These are phyloP conservation scores for Cettia cetti DNA, from an alignment of 2,113 vertebrate species.

Conservation along the genomic window DNA sequence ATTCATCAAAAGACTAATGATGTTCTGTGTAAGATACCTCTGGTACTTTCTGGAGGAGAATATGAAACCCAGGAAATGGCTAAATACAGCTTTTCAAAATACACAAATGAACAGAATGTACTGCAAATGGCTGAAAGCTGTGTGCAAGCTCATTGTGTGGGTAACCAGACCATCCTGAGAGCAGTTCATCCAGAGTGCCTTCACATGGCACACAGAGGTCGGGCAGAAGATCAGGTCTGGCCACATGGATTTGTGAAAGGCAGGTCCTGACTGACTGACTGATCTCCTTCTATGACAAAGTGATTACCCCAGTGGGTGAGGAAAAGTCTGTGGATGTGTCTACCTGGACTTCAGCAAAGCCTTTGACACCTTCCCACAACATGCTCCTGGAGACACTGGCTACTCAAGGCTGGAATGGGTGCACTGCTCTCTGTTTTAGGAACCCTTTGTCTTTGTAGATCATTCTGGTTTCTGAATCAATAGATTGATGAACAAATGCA, in stretches of 20 bases:
- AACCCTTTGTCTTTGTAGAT: not conserved
- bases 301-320: not conserved
- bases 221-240: not conserved
- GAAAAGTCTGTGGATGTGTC: not conserved
- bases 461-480: not conserved
- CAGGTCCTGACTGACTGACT: not conserved
- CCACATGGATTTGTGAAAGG: not conserved
- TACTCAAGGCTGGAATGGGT: not conserved
- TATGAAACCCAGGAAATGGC: not conserved
- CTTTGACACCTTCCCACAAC: not conserved
- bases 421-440: not conserved
- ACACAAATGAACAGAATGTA: not conserved
- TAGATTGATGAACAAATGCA: not conserved
- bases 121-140: not conserved
- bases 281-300: not conserved
- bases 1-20: constrained; percentile 41
- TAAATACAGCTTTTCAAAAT: not conserved
- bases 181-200: not conserved
- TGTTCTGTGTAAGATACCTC: not conserved
- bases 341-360: not conserved
- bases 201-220: rapidly evolving
- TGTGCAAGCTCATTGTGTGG: not conserved
- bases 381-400: rapidly evolving
- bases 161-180: not conserved
- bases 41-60: not conserved